Conservation (phyloP, 30 jellyfish, hydroid and myxozoan species). For the Aurelia aurita complex sp. Pacific region DNA sequence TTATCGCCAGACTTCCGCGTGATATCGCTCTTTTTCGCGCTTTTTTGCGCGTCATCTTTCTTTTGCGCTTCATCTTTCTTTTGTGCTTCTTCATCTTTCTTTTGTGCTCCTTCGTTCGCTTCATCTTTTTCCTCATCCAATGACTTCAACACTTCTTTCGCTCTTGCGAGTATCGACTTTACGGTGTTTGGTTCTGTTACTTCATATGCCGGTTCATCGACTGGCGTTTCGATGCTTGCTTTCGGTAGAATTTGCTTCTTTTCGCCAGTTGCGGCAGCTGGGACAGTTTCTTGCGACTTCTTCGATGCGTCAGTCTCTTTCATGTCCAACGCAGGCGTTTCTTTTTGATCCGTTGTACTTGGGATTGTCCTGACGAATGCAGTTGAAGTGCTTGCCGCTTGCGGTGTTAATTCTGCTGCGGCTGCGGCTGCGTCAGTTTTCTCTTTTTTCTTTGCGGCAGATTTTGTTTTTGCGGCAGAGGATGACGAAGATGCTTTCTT, state of each 20-base stretch:
- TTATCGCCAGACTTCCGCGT: constrained; percentile 36
- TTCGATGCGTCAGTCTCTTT: constrained; percentile 72
- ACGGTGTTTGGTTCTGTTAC: constrained; percentile 93
- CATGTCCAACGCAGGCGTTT: constrained; percentile 83
- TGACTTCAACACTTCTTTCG: constrained; percentile 96
- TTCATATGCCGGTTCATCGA: constrained; percentile 70
- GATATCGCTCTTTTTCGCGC: constrained; percentile 83
- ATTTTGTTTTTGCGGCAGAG: constrained; percentile 16
- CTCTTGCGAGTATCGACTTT: constrained; percentile 92
- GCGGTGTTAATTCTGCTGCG: constrained; percentile 27
- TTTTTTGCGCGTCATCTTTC: constrained; percentile 17
- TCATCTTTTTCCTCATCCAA: constrained; percentile 83
- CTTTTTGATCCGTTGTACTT: constrained; percentile 42
- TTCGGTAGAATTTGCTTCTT: constrained; percentile 79
- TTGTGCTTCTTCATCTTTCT: neutral
- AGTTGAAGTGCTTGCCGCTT: constrained; percentile 11
- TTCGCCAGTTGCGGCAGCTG: constrained; percentile 76
- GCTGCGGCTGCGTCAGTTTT: constrained; percentile 35
- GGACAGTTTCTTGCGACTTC: constrained; percentile 73
- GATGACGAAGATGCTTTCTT: constrained; percentile 34
- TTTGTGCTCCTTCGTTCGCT: neutral
- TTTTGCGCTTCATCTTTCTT: constrained; percentile 1
- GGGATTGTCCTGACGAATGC: constrained; percentile 46
- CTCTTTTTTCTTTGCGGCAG: constrained; percentile 46
- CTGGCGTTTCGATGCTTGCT: constrained; percentile 79